A percentile compares a stretch with the other conserved stretches of the same genome.
Evolutionary conservation across 30 jellyfish, hydroid and myxozoan species (phyloP).

Genomic region (Aurelia coerulea): DNA sequence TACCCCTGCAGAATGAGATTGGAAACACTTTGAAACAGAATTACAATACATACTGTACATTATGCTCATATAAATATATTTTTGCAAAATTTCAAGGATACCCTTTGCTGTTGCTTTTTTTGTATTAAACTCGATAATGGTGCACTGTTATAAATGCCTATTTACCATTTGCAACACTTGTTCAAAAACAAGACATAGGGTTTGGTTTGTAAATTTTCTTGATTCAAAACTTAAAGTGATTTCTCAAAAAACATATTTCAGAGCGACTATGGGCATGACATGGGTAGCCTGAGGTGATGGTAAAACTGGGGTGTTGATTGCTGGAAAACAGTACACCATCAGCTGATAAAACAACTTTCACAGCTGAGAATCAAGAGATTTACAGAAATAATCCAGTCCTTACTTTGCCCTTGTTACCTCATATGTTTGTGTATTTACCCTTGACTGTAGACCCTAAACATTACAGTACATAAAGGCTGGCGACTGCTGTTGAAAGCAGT

Average conservation of each 20-base stretch:
- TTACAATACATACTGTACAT: too few relatives aligned
- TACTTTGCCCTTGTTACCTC: constrained; percentile 5
- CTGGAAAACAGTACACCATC: constrained; percentile 34
- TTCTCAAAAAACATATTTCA: neutral
- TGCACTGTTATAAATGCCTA: neutral
- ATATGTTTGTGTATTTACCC: neutral
- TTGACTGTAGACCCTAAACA: too few relatives aligned
- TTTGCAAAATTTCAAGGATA: too few relatives aligned
- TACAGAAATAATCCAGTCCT: constrained; percentile 10
- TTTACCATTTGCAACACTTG: neutral
- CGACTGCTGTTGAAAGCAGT: constrained; percentile 12
- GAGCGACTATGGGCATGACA: constrained; percentile 16
- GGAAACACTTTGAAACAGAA: too few relatives aligned
- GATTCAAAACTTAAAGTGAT: constrained; percentile 15
- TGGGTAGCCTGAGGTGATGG: too few relatives aligned
- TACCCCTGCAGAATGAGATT: constrained; percentile 25
- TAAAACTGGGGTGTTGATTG: neutral
- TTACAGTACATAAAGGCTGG: too few relatives aligned
- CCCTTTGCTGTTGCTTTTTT: constrained; percentile 12
- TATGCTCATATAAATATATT: too few relatives aligned
- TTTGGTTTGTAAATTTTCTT: too few relatives aligned
- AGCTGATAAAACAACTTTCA: constrained; percentile 13
- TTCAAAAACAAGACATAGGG: neutral
- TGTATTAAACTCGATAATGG: neutral
- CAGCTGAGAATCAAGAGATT: constrained; percentile 32